Evolutionary conservation across 2,797 vertebrate genomes (phyloP).

Genomic region (Gymnoscopelus microlampas): DNA sequence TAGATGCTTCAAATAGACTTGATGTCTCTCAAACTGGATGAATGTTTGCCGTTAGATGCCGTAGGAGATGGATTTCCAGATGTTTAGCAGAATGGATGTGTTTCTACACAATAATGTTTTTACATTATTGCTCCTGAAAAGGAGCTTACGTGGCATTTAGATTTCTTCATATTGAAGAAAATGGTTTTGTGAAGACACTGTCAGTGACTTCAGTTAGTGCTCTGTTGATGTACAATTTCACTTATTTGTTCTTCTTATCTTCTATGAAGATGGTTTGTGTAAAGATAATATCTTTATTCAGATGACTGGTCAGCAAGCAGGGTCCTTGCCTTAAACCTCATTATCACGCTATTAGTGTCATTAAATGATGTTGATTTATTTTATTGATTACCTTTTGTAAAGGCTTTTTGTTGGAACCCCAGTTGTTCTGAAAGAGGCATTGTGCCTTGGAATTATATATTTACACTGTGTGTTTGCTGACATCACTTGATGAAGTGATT

Average conservation of each 20-base stretch:
- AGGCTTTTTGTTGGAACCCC: slow-evolving; percentile 18
- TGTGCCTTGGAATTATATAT: slow-evolving; percentile 28
- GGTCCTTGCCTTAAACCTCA: slow-evolving; percentile 9
- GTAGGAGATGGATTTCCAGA: slow-evolving; percentile 48
- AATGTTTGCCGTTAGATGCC: slow-evolving; percentile 37
- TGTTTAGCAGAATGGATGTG: slow-evolving; percentile 9
- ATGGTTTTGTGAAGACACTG: neutral
- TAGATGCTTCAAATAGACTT: slow-evolving; percentile 36
- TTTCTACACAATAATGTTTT: neutral
- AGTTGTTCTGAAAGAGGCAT: slow-evolving; percentile 6
- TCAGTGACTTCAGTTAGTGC: slow-evolving; percentile 13
- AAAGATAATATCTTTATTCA: slow-evolving; percentile 23
- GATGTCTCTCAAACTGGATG: slow-evolving; percentile 39
- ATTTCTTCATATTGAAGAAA: slow-evolving; percentile 59
- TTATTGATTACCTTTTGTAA: slow-evolving; percentile 19
- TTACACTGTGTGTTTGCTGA: slow-evolving; percentile 44
- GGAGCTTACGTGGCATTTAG: slow-evolving; percentile 6
- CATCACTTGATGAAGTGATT: slow-evolving; percentile 45
- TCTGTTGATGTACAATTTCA: slow-evolving; percentile 29
- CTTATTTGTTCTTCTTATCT: slow-evolving; percentile 24
- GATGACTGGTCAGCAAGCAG: slow-evolving; percentile 23
- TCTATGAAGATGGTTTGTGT: slow-evolving; percentile 32
- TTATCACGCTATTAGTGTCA: slow-evolving; percentile 1
- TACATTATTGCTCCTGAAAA: slow-evolving; percentile 16
- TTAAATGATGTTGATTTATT: slow-evolving; percentile 5